A percentile compares a stretch with the other conserved stretches of the same genome.
Conservation (phyloP, 2,797 vertebrate genomes). For the Peromyscus aztecus region DNA sequence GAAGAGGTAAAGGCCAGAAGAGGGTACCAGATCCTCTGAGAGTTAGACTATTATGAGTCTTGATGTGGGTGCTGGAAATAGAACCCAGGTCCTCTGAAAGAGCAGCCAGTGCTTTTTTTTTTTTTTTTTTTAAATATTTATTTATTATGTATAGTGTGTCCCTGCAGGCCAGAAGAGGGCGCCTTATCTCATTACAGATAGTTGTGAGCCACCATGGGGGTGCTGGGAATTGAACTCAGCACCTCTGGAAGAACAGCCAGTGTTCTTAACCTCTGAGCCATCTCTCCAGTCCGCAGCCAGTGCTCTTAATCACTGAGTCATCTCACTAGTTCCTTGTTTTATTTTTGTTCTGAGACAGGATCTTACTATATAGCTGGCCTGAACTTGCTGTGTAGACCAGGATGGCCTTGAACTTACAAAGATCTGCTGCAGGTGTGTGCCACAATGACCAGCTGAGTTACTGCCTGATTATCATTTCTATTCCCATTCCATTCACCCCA, state of each 20-base stretch:
- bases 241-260: too few relatives aligned
- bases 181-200: too few relatives aligned
- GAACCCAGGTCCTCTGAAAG: background rate
- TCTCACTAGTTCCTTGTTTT: background rate
- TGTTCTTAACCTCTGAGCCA: too few relatives aligned
- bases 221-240: too few relatives aligned
- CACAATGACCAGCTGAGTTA: background rate
- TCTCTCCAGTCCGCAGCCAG: too few relatives aligned
- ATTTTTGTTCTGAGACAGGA: background rate
- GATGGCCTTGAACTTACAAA: background rate
- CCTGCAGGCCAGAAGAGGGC: too few relatives aligned
- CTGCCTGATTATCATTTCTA: background rate
- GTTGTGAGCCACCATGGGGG: too few relatives aligned
- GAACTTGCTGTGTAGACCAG: background rate
- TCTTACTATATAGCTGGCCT: background rate
- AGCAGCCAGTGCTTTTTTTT: background rate
- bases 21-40: background rate
- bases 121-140: too few relatives aligned
- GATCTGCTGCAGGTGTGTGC: background rate
- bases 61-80: background rate
- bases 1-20: background rate
- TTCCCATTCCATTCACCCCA: background rate
- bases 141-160: too few relatives aligned
- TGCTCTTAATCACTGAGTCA: background rate
- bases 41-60: background rate